Conservation (phyloP, 2,113 vertebrate species). For the Lagopus muta region DNA sequence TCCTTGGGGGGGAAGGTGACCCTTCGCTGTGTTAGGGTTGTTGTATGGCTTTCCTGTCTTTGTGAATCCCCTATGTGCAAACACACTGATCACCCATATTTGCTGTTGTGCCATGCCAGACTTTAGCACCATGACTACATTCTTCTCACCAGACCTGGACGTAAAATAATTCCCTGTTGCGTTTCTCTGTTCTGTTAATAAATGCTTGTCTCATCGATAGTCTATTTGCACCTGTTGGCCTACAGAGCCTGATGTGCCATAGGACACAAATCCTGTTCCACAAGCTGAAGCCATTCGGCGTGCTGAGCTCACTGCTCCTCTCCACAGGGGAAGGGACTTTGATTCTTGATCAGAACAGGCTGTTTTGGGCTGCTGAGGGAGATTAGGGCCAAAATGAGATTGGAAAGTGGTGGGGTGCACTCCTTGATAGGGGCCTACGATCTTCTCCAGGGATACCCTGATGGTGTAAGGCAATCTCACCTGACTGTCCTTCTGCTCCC, state of each 20-base stretch:
- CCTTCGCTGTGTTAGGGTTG: background rate
- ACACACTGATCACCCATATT: background rate
- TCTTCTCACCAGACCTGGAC: background rate
- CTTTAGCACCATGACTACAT: background rate
- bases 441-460: background rate
- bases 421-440: background rate
- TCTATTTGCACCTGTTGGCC: conserved; percentile 67
- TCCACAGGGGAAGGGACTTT: background rate
- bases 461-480: background rate
- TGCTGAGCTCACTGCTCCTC: background rate
- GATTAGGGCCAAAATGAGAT: background rate
- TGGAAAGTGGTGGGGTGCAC: background rate
- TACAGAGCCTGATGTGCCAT: background rate
- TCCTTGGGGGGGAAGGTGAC: background rate
- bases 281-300: accelerated
- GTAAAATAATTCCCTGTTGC: conserved; percentile 25
- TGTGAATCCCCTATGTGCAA: background rate
- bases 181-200: conserved; percentile 52
- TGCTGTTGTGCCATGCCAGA: background rate
- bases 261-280: background rate
- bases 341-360: background rate
- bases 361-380: background rate
- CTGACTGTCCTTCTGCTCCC: background rate
- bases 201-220: conserved; percentile 45
- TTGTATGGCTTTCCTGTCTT: background rate